phyloP scores from a whole-genome alignment of 1,140 invertebrate species.

The Andrena cerasifolii region DNA sequence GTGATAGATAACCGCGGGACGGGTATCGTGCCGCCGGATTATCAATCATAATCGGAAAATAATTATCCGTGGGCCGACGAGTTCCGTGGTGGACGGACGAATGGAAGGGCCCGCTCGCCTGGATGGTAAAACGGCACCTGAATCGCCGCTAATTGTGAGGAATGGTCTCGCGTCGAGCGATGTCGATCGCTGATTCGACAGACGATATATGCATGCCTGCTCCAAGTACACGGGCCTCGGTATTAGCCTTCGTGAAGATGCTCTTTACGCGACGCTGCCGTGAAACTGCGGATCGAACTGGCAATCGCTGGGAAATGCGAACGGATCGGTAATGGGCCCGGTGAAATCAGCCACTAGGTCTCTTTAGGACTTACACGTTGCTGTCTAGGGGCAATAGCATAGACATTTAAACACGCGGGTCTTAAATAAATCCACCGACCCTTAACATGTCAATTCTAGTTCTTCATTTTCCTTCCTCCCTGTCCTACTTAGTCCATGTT shows the following conservation, averaged over 20 bases:
- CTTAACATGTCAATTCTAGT: no score
- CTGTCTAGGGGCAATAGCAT: no score
- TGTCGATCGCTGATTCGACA: conserved; percentile 66
- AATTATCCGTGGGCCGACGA: conserved; percentile 61
- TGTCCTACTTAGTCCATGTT: no score
- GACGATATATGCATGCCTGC: conserved; percentile 23
- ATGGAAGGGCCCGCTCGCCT: conserved; percentile 29
- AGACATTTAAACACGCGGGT: no score
- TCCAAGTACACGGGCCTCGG: conserved; percentile 18
- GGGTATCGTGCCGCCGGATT: conserved; percentile 43
- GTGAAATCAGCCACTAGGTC: no score
- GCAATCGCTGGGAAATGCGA: no score
- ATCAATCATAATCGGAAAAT: conserved; percentile 73
- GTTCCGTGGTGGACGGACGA: conserved; percentile 47
- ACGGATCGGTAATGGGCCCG: no score
- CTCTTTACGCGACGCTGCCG: not conserved
- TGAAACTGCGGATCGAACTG: no score
- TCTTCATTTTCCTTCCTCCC: no score
- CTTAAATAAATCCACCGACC: no score
- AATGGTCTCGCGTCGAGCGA: conserved; percentile 61
- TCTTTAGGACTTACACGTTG: no score
- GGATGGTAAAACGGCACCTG: conserved; percentile 54
- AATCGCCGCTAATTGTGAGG: conserved; percentile 71
- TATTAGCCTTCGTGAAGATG: conserved; percentile 28
- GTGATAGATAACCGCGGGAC: conserved; percentile 55